phyloP scores from a whole-genome alignment of 2,113 vertebrate genomes.

The Hystrix cristata region DNA sequence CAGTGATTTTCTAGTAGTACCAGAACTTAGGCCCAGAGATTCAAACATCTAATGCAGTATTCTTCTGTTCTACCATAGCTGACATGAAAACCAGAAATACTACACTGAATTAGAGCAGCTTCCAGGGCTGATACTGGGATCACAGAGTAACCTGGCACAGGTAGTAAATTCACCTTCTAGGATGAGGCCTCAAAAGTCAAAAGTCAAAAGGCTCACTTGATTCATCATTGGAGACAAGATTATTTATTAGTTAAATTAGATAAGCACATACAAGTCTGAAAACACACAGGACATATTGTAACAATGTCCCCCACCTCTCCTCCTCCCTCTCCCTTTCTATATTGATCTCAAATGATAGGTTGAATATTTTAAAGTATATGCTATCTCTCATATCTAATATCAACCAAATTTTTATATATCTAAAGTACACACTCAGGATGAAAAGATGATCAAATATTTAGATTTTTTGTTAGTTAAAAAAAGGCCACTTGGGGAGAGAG shows the following conservation, averaged over 20 bases:
- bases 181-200: background rate
- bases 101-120: background rate
- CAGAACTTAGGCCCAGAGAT: slow-evolving; percentile 27
- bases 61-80: background rate
- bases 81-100: slow-evolving; percentile 42
- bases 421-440: background rate
- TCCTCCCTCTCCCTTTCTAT: background rate
- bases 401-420: background rate
- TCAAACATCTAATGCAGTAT: background rate
- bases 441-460: slow-evolving; percentile 44
- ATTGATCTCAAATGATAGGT: background rate
- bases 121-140: background rate
- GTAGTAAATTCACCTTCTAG: background rate
- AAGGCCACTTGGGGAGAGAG: background rate
- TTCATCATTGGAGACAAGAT: background rate
- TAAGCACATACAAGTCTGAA: background rate
- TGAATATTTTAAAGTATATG: background rate
- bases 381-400: background rate
- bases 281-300: background rate
- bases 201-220: slow-evolving; percentile 3
- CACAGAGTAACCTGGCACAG: background rate
- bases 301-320: background rate
- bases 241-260: slow-evolving; percentile 24
- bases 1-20: background rate
- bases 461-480: background rate